Evolutionary conservation across 2,888 invertebrate genomes (phyloP).

Genomic region (Drosophila tripunctata): DNA sequence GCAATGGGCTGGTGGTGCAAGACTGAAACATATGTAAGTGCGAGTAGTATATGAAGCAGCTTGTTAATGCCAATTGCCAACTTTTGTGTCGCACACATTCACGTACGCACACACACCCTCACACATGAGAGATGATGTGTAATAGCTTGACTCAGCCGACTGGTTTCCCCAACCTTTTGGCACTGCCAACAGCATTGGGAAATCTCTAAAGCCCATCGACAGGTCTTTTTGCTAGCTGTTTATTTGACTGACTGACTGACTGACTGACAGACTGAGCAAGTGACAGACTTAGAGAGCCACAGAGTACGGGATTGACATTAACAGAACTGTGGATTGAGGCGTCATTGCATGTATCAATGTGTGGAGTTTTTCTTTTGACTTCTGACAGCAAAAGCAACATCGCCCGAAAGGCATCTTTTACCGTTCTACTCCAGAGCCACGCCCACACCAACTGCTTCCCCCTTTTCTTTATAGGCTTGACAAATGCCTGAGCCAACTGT

Average conservation of each 20-base stretch:
- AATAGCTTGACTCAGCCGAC: slow-evolving; percentile 16
- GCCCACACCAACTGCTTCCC: not conserved
- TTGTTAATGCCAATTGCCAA: slow-evolving; percentile 56
- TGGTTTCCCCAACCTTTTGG: slow-evolving; percentile 2
- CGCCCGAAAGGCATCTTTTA: slow-evolving; percentile 4
- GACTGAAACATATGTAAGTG: slow-evolving; percentile 13
- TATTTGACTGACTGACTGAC: slow-evolving; percentile 57
- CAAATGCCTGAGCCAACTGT: slow-evolving; percentile 59
- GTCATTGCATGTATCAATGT: slow-evolving; percentile 56
- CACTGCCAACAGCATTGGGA: slow-evolving; percentile 16
- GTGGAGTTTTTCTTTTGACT: slow-evolving; percentile 42
- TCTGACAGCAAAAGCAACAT: slow-evolving; percentile 36
- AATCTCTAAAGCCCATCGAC: slow-evolving; percentile 37
- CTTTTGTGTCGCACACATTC: slow-evolving; percentile 25
- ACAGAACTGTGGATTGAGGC: slow-evolving; percentile 21
- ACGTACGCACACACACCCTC: not conserved
- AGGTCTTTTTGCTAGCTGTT: slow-evolving; percentile 44
- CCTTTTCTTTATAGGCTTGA: slow-evolving; percentile 46
- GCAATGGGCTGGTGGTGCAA: slow-evolving; percentile 3
- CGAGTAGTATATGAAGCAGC: slow-evolving; percentile 30
- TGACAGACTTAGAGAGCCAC: slow-evolving; percentile 19
- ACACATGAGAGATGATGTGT: slow-evolving; percentile 31
- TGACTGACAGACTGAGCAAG: slow-evolving; percentile 29
- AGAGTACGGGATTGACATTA: slow-evolving; percentile 20
- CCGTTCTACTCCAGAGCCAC: not conserved